Conservation (phyloP, 2,797 vertebrate species). For the Betta splendens region DNA sequence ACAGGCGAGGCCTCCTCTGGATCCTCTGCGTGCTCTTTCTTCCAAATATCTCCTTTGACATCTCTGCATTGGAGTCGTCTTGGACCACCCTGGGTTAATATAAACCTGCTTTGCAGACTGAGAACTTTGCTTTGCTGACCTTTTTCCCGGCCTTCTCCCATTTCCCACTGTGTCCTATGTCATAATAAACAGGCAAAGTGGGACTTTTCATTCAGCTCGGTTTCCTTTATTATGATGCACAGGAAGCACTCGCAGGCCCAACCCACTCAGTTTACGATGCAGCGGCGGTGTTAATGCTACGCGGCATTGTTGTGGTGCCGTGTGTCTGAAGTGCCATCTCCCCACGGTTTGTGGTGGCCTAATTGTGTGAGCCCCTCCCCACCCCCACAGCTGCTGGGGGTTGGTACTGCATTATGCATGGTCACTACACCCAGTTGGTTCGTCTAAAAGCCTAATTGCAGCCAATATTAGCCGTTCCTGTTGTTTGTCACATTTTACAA, state of each 20-base stretch:
- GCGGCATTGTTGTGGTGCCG: constrained; percentile 25
- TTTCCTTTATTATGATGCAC: constrained; percentile 24
- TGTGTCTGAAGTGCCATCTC: constrained; percentile 49
- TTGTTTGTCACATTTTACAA: constrained; percentile 2
- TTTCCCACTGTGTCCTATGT: constrained; percentile 12
- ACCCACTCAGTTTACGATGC: not conserved
- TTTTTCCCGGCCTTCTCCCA: constrained; percentile 38
- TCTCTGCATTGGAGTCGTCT: constrained; percentile 75
- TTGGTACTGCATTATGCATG: constrained; percentile 38
- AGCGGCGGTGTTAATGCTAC: constrained; percentile 17
- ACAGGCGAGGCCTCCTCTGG: constrained; percentile 47
- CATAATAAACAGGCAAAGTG: constrained; percentile 39
- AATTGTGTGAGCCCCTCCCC: constrained; percentile 32
- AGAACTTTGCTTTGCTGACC: constrained; percentile 60
- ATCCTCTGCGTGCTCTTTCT: constrained; percentile 29
- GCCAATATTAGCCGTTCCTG: constrained; percentile 6
- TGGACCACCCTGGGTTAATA: constrained; percentile 80
- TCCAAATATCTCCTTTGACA: constrained; percentile 71
- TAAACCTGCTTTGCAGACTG: constrained; percentile 68
- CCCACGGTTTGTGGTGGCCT: constrained; percentile 53
- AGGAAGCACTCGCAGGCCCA: constrained; percentile 28
- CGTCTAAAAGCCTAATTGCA: constrained; percentile 34
- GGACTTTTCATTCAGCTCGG: constrained; percentile 26
- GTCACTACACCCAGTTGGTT: constrained; percentile 52
- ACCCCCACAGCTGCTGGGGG: constrained; percentile 33